These are phyloP conservation scores for Procavia capensis DNA, from an alignment of 2,113 vertebrate species.

Conservation along the genomic window DNA sequence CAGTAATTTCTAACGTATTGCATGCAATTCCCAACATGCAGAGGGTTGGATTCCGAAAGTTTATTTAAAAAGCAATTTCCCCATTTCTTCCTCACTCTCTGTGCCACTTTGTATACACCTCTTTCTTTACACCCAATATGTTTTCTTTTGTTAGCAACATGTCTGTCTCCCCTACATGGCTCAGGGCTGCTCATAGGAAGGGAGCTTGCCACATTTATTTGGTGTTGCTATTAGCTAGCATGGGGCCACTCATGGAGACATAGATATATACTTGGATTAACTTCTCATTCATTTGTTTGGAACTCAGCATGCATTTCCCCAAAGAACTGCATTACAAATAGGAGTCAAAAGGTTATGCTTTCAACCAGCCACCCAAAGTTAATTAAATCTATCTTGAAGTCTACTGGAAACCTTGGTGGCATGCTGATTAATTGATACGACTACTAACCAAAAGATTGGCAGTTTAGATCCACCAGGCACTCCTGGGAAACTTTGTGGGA, in stretches of 20 bases:
- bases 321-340: background rate
- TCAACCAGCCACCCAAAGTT: background rate
- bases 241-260: background rate
- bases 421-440: too few relatives aligned
- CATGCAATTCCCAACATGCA: background rate
- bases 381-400: background rate
- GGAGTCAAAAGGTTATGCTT: background rate
- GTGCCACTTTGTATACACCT: background rate
- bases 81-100: too few relatives aligned
- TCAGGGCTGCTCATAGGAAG: background rate
- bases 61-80: background rate
- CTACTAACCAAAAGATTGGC: too few relatives aligned
- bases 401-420: too few relatives aligned
- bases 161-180: too few relatives aligned
- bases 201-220: background rate
- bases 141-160: background rate
- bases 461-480: too few relatives aligned
- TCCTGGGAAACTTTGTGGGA: too few relatives aligned
- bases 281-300: background rate
- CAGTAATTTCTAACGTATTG: background rate
- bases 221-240: background rate
- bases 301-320: conserved; percentile 35
- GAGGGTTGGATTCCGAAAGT: background rate
- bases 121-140: background rate
- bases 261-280: background rate